A percentile compares a stretch with the other conserved stretches of the same genome.
These are phyloP conservation scores for Gobiocypris rarus DNA, from an alignment of 2,113 vertebrate genomes.

Conservation along the genomic window DNA sequence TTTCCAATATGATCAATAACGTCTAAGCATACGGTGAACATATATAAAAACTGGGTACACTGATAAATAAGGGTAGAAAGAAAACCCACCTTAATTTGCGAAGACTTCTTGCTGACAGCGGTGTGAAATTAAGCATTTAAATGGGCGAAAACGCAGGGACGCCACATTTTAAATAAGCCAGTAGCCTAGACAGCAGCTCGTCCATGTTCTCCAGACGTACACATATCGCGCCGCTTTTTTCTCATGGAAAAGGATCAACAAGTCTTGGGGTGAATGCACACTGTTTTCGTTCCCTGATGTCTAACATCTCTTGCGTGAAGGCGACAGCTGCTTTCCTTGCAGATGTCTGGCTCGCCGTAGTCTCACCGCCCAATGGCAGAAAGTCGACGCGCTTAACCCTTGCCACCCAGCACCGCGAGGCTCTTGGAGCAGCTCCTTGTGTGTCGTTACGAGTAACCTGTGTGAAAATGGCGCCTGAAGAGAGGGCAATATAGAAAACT, in stretches of 20 bases:
- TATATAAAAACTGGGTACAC: not conserved
- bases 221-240: slow-evolving; percentile 51
- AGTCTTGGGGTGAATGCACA: slow-evolving; percentile 74
- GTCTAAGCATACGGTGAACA: slow-evolving; percentile 10
- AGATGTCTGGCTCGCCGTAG: slow-evolving; percentile 71
- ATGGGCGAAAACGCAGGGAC: slow-evolving; percentile 58
- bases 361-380: slow-evolving; percentile 68
- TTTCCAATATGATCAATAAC: not conserved
- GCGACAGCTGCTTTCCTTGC: slow-evolving; percentile 54
- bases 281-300: slow-evolving; percentile 66
- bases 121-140: slow-evolving; percentile 57
- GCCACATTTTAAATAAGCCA: slow-evolving; percentile 65
- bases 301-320: slow-evolving; percentile 64
- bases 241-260: slow-evolving; percentile 80
- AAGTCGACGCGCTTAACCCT: slow-evolving; percentile 70
- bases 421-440: slow-evolving; percentile 40
- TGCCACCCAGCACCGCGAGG: slow-evolving; percentile 33
- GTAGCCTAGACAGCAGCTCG: slow-evolving; percentile 39
- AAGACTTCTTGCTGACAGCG: slow-evolving; percentile 41
- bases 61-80: not conserved
- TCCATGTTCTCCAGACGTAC: slow-evolving; percentile 70
- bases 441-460: slow-evolving; percentile 47
- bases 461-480: slow-evolving; percentile 55
- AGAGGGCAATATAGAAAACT: not conserved
- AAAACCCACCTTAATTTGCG: slow-evolving; percentile 52